These are phyloP conservation scores for Tyria jacobaeae DNA, from an alignment of 2,888 invertebrate species.

Conservation along the genomic window DNA sequence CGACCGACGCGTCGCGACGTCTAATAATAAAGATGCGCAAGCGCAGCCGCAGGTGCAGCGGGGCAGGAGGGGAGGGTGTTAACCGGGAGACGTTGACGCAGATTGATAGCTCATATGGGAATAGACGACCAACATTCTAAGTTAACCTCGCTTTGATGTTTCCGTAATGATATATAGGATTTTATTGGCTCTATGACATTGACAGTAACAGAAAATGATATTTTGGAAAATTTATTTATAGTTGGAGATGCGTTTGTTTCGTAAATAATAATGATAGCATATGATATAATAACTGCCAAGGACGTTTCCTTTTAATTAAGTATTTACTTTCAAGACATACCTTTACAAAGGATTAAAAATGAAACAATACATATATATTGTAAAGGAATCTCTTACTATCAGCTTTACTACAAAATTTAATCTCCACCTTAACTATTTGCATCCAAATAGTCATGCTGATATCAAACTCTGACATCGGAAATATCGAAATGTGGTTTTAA, in stretches of 20 bases:
- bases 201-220: conserved; percentile 21
- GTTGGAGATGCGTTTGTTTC: neutral
- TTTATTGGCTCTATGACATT: conserved; percentile 46
- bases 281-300: neutral
- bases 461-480: conserved; percentile 38
- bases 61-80: conserved; percentile 28
- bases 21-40: conserved; percentile 76
- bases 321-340: neutral
- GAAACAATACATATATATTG: neutral
- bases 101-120: conserved; percentile 53
- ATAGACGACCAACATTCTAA: conserved; percentile 45
- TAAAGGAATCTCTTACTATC: conserved; percentile 17
- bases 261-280: neutral
- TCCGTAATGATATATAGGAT: conserved; percentile 28
- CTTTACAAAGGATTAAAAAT: neutral
- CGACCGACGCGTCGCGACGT: conserved; percentile 80
- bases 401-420: conserved; percentile 24
- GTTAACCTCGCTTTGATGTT: conserved; percentile 46
- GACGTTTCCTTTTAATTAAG: neutral
- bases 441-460: conserved; percentile 33
- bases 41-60: conserved; percentile 74
- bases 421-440: conserved; percentile 26
- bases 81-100: conserved; percentile 27
- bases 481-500: conserved; percentile 37
- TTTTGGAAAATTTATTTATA: conserved; percentile 1